Percentiles rank a stretch among this genome's conserved stretches.
Conservation (phyloP, 2,113 vertebrate species). For the Silurus asotus region DNA sequence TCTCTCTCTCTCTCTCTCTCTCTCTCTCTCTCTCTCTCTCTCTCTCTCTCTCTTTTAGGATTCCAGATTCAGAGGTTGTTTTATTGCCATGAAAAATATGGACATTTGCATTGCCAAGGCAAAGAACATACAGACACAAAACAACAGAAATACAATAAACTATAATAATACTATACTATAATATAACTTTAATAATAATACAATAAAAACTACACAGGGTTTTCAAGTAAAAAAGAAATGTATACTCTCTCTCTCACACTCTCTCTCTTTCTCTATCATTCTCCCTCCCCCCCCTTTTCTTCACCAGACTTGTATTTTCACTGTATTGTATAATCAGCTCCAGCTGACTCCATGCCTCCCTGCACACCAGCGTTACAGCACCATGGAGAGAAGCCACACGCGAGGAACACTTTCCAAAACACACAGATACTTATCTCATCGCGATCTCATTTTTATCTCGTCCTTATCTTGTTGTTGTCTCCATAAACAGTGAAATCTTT, state of each 20-base stretch:
- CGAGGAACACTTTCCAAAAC: constrained; percentile 20
- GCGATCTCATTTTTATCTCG: too few relatives aligned
- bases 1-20: neutral
- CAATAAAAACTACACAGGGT: too few relatives aligned
- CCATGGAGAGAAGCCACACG: constrained; percentile 12
- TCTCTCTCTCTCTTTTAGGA: neutral
- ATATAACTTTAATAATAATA: too few relatives aligned
- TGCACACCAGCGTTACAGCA: constrained; percentile 52
- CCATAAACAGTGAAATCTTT: neutral
- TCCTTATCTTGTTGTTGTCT: too few relatives aligned
- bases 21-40: neutral
- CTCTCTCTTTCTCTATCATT: neutral
- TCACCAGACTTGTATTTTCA: neutral
- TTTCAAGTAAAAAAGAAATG: too few relatives aligned
- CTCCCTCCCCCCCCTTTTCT: constrained; percentile 1
- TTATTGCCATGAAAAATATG: too few relatives aligned
- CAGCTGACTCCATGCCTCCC: constrained; percentile 56
- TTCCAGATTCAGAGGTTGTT: too few relatives aligned
- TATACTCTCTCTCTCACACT: neutral
- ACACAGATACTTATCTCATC: neutral
- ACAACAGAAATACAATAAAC: too few relatives aligned
- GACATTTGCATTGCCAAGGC: too few relatives aligned
- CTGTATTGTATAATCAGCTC: constrained; percentile 55
- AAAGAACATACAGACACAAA: too few relatives aligned
- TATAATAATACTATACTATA: too few relatives aligned